Evolutionary conservation across 2,113 vertebrate genomes (phyloP), one percentile per base, ranked within the genome.

Genomic region (Ciconia maguari): DNA sequence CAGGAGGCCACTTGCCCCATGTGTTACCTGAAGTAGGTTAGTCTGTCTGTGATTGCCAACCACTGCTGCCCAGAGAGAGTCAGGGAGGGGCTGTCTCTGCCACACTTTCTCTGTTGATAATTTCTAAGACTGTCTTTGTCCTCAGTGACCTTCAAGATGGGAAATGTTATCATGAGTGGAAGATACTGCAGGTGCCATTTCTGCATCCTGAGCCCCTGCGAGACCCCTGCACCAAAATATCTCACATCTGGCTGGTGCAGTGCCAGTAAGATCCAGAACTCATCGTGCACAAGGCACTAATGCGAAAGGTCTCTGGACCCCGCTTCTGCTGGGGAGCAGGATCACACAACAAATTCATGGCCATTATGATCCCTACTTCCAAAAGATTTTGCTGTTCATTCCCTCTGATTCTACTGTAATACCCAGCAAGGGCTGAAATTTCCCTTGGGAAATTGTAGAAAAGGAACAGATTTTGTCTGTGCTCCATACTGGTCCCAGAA

Each of bases 281-380:
- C 21, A 9, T 21, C 1, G 0, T 0, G 1, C 29, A 41, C 0
- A 7, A 81, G 41, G 18, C 26, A n/a, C 15, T 13, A 57, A 64
- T 1, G 1, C 6, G 1, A 54, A 72, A 70, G 20, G 14, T 30
- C 41, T 38, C 46, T 41, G 34, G 30, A n/a, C n/a, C 7, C 12
- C 46, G 16, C 36, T 61, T 76, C 42, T 83, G 32, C 38, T 55
- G 10, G 22, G 49, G 10, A 34, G 18, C 24, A 34, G 38, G 41
- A 74, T 61, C 16, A 61, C 18, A 55, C 32, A 61, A n/a, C 14
- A 60, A 80, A 44, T 36, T 49, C 19, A 21, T 20, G 6, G 34
- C 16, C 3, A 0, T 65, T 75, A 55, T 22, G 20, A 62, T 41
- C 64, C 21, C 42, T 83, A 3, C 7, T 60, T 90, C 32, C 44